Evolutionary conservation across 2,797 vertebrate species (phyloP).

Genomic region (Tadarida brasiliensis): DNA sequence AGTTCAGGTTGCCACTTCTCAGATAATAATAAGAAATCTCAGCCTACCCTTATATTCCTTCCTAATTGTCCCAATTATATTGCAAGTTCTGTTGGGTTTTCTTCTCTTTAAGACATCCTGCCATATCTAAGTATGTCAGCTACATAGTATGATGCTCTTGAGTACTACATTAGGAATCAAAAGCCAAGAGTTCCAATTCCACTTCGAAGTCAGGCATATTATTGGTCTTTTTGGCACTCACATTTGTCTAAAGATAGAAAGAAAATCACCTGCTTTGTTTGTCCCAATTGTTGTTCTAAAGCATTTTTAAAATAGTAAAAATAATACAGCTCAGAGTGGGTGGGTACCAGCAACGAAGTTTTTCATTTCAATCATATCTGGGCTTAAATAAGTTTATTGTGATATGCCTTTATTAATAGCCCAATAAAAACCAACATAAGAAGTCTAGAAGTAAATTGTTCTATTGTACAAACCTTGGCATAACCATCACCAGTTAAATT

Average conservation of each 20-base stretch:
- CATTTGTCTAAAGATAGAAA: background rate
- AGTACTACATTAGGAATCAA: slow-evolving; percentile 20
- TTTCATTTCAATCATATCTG: slow-evolving; percentile 23
- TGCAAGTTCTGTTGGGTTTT: background rate
- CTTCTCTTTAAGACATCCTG: slow-evolving; percentile 21
- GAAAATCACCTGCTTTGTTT: background rate
- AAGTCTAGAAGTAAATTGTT: slow-evolving; percentile 12
- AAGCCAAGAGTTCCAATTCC: background rate
- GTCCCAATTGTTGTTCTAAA: background rate
- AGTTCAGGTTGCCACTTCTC: slow-evolving; percentile 9
- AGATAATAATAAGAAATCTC: slow-evolving; percentile 50
- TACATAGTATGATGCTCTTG: background rate
- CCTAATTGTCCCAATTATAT: background rate
- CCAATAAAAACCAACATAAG: background rate
- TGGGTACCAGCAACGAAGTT: background rate
- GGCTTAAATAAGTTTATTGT: background rate
- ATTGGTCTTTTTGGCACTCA: background rate
- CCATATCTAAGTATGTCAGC: background rate
- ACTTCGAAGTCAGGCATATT: background rate
- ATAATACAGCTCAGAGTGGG: background rate
- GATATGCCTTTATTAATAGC: background rate
- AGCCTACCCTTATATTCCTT: background rate
- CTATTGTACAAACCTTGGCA: background rate
- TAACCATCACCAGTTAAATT: slow-evolving; percentile 22
- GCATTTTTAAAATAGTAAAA: slow-evolving; percentile 48